Conservation (phyloP, 1,140 invertebrate species). For the Brevipalpus yothersi region DNA sequence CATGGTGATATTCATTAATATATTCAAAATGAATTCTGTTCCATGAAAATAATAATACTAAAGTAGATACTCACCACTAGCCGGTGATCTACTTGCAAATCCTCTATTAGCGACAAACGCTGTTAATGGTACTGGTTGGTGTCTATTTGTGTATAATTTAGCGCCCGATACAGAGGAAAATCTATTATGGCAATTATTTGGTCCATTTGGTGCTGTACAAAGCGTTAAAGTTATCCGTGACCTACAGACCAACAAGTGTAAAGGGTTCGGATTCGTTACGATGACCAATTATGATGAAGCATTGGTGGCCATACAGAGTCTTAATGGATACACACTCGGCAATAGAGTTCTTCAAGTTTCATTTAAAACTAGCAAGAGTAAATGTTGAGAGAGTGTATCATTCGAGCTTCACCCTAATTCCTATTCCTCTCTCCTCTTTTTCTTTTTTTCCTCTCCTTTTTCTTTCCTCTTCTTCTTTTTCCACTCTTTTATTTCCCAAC, state of each 20-base stretch:
- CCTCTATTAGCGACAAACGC: conserved; percentile 51
- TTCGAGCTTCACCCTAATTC: background rate
- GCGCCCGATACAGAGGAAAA: conserved; percentile 95
- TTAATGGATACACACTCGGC: conserved; percentile 91
- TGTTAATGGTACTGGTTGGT: conserved; percentile 57
- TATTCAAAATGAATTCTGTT: conserved; percentile 1
- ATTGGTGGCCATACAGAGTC: conserved; percentile 80
- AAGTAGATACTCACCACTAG: conserved; percentile 69
- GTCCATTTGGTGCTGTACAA: conserved; percentile 93
- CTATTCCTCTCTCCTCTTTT: background rate
- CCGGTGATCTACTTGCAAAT: conserved; percentile 59
- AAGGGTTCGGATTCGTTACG: conserved; percentile 97
- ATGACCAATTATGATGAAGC: conserved; percentile 99
- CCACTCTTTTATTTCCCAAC: background rate
- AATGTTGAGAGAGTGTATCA: background rate
- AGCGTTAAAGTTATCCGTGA: conserved; percentile 94
- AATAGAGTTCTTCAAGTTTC: conserved; percentile 94
- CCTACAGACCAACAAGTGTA: conserved; percentile 94
- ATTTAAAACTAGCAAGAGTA: conserved; percentile 51
- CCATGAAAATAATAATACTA: background rate
- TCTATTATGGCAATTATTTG: conserved; percentile 94
- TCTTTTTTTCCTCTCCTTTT: background rate
- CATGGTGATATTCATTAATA: conserved; percentile 16
- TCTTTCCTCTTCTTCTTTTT: background rate
- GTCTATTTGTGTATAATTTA: conserved; percentile 96